Conservation (phyloP, 1,140 invertebrate genomes). For the Apis laboriosa region DNA sequence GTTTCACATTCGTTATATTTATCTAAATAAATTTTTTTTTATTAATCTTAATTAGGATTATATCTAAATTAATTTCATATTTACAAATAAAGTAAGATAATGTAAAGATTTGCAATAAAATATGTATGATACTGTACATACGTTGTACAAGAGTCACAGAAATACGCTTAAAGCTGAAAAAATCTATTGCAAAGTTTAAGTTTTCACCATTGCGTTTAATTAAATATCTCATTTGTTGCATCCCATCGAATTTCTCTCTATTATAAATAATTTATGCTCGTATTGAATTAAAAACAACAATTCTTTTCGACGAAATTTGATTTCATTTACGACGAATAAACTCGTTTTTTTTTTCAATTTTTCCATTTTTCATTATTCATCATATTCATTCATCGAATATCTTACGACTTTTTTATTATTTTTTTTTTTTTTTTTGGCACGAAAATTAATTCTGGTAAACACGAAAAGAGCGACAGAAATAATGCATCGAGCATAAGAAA, state of each 20-base stretch:
- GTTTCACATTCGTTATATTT: no score
- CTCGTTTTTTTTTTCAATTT: not conserved
- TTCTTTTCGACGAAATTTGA: not conserved
- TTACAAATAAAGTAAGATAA: no score
- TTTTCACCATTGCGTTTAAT: not conserved
- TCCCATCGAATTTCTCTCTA: not conserved
- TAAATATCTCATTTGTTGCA: not conserved
- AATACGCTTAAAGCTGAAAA: not conserved
- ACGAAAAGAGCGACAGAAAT: not conserved
- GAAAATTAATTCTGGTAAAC: not conserved
- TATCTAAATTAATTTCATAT: no score
- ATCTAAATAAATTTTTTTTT: not conserved
- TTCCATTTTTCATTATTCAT: not conserved
- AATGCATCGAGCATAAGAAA: not conserved
- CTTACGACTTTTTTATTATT: not conserved
- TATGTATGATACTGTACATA: not conserved
- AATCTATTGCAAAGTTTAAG: not conserved
- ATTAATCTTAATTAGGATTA: no score
- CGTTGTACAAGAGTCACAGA: not conserved
- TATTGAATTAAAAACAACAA: not conserved
- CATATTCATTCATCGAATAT: not conserved
- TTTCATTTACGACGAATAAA: not conserved
- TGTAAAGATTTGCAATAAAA: slow-evolving; percentile 8
- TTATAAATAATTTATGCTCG: not conserved
- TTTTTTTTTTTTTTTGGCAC: not conserved